These are phyloP conservation scores for Apis cerana DNA, from an alignment of 1,140 invertebrate species.

Conservation along the genomic window DNA sequence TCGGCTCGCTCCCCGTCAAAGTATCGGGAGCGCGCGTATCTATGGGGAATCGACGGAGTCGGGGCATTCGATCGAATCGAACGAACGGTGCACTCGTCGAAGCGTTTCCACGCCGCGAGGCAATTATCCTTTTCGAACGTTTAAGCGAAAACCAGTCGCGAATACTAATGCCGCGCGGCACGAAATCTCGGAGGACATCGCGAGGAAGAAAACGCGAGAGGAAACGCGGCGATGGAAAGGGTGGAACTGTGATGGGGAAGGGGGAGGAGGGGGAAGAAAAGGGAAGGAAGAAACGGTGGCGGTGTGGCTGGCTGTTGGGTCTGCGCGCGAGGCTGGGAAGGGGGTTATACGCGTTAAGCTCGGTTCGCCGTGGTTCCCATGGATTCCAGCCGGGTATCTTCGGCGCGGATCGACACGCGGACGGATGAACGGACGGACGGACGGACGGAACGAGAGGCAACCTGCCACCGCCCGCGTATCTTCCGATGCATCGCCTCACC, in stretches of 20 bases:
- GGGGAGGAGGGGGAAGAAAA: constrained; percentile 3
- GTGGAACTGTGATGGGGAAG: neutral
- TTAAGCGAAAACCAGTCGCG: constrained; percentile 37
- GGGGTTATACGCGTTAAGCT: constrained; percentile 77
- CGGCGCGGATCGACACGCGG: constrained; percentile 79
- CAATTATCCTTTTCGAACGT: constrained; percentile 50
- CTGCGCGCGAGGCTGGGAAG: constrained; percentile 56
- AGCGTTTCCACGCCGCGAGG: constrained; percentile 42
- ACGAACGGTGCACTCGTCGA: neutral
- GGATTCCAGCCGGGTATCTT: constrained; percentile 81
- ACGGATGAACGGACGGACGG: constrained; percentile 63
- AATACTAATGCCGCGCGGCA: constrained; percentile 62
- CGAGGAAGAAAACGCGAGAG: constrained; percentile 10
- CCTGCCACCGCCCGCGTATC: constrained; percentile 79
- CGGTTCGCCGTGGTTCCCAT: constrained; percentile 80
- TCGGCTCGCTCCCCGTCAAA: constrained; percentile 20
- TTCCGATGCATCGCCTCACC: constrained; percentile 82
- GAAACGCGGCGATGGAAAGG: neutral
- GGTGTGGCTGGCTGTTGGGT: neutral
- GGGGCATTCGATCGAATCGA: constrained; percentile 21
- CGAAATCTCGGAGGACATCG: constrained; percentile 21
- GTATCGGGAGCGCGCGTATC: constrained; percentile 55
- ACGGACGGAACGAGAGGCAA: constrained; percentile 66
- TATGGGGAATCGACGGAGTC: constrained; percentile 28
- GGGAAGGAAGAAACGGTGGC: constrained; percentile 6